A percentile compares a stretch with the other conserved stretches of the same genome.
Evolutionary conservation across 2,888 invertebrate species (phyloP).

Genomic region (Sarcophaga rosellei): DNA sequence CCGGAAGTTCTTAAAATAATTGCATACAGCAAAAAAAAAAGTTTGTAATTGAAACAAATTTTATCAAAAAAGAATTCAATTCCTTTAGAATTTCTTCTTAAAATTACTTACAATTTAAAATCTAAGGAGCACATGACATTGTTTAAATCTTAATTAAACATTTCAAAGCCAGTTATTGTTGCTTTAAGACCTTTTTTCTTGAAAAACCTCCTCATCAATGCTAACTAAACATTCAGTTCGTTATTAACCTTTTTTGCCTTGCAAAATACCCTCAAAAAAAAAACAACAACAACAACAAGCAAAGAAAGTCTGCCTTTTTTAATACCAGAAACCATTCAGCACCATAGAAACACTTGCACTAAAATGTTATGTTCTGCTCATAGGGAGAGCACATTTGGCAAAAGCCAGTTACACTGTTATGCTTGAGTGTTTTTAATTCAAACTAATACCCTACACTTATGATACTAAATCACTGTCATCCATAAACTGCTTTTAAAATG

Average conservation of each 20-base stretch:
- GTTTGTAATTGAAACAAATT: not conserved
- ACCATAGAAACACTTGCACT: too few relatives aligned
- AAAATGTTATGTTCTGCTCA: not conserved
- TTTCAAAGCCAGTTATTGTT: not conserved
- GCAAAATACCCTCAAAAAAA: not conserved
- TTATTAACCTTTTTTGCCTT: not conserved
- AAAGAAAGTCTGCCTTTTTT: not conserved
- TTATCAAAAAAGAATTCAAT: too few relatives aligned
- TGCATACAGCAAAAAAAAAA: not conserved
- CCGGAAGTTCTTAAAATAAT: not conserved
- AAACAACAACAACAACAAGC: not conserved
- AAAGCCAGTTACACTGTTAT: not conserved
- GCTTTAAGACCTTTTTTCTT: not conserved
- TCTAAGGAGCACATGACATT: too few relatives aligned
- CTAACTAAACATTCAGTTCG: not conserved
- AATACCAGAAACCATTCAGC: too few relatives aligned
- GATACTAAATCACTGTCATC: conserved; percentile 69
- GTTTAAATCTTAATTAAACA: not conserved
- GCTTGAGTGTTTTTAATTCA: conserved; percentile 46
- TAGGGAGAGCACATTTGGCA: not conserved
- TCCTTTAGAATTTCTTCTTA: too few relatives aligned
- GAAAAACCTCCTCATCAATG: not conserved
- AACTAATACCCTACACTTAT: conserved; percentile 64
- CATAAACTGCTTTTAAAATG: conserved; percentile 70
- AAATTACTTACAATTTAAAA: too few relatives aligned